A percentile compares a stretch with the other conserved stretches of the same genome.
Evolutionary conservation across 2,113 vertebrate genomes (phyloP).

Genomic region (Turnix velox): DNA sequence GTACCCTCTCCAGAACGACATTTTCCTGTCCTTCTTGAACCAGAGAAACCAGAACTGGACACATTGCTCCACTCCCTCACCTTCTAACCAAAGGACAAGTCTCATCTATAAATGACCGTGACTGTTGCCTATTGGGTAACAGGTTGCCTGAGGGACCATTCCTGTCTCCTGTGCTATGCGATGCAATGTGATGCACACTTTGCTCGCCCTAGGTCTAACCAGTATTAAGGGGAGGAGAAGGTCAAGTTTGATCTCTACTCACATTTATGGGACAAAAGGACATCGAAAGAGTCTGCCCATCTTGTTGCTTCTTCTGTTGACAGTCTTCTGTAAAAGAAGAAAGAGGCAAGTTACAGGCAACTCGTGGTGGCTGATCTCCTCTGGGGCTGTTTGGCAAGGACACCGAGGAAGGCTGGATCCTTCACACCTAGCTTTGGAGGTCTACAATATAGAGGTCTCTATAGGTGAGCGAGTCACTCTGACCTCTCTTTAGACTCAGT

Average conservation of each 20-base stretch:
- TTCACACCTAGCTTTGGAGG: not conserved
- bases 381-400: not conserved
- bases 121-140: fast-evolving
- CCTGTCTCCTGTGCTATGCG: too few species aligned
- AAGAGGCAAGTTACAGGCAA: not conserved
- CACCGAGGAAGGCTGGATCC: not conserved
- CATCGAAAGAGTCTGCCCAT: slow-evolving; percentile 82
- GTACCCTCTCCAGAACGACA: too few species aligned
- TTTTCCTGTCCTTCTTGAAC: too few species aligned
- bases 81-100: not conserved
- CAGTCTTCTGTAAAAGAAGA: slow-evolving; percentile 69
- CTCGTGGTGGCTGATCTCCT: not conserved
- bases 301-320: slow-evolving; percentile 80
- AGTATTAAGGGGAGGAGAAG: not conserved
- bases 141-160: not conserved
- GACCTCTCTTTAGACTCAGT: not conserved
- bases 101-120: not conserved
- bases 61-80: too few species aligned
- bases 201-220: not conserved
- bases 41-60: too few species aligned
- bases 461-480: not conserved
- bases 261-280: slow-evolving; percentile 83
- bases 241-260: slow-evolving; percentile 57
- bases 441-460: not conserved
- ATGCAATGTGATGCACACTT: not conserved